phyloP scores from a whole-genome alignment of 2,113 vertebrate species.

The Noturus placidus region DNA sequence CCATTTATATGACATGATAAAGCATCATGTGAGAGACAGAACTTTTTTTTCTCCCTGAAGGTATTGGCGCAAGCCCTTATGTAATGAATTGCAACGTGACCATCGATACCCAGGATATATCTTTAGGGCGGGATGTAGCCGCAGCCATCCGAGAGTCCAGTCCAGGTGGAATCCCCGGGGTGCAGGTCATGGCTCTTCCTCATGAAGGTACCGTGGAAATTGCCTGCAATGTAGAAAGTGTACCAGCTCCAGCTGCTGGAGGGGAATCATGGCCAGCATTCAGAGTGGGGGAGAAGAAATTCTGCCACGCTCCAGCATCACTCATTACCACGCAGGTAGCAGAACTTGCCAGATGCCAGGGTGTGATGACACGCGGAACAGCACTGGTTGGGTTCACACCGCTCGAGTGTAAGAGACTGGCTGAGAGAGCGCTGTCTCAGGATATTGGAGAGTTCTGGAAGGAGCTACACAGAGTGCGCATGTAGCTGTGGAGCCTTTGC shows the following conservation, averaged over 20 bases:
- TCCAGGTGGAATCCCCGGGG: constrained; percentile 66
- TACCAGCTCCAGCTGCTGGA: constrained; percentile 44
- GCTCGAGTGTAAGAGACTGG: constrained; percentile 66
- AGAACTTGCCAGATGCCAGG: constrained; percentile 60
- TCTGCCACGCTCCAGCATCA: constrained; percentile 64
- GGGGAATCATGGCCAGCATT: constrained; percentile 59
- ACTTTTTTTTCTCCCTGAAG: constrained; percentile 54
- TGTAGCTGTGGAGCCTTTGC: constrained; percentile 58
- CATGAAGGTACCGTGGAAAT: constrained; percentile 70
- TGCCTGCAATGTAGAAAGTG: constrained; percentile 74
- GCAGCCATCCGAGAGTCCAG: constrained; percentile 63
- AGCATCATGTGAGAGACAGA: not conserved
- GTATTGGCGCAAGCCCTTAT: constrained; percentile 68
- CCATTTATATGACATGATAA: no score
- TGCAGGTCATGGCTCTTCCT: constrained; percentile 74
- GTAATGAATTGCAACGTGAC: constrained; percentile 80
- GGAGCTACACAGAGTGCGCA: constrained; percentile 58
- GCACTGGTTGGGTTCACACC: constrained; percentile 73
- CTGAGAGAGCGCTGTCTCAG: constrained; percentile 66
- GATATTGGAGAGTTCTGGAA: constrained; percentile 74
- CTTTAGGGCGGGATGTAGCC: constrained; percentile 63
- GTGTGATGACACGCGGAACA: constrained; percentile 62
- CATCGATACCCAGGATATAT: constrained; percentile 69
- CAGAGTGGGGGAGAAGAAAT: constrained; percentile 57
- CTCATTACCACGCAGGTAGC: constrained; percentile 66